A percentile compares a stretch with the other conserved stretches of the same genome.
Evolutionary conservation across 1,140 invertebrate genomes (phyloP).

Genomic region (Conus ventricosus): DNA sequence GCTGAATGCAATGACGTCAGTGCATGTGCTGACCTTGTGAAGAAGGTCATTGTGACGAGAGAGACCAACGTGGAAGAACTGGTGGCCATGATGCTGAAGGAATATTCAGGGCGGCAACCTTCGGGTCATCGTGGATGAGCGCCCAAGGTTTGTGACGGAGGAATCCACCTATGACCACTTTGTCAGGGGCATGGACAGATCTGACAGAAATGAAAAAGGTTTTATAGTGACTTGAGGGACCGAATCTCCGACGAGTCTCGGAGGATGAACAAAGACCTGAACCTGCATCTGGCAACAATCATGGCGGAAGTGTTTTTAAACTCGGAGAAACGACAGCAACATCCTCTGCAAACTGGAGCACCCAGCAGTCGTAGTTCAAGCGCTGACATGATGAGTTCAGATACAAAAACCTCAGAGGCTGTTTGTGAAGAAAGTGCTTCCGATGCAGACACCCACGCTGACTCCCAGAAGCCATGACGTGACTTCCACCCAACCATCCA

Average conservation of each 20-base stretch:
- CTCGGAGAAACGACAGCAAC: no score
- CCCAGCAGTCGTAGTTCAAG: no score
- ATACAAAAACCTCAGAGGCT: no score
- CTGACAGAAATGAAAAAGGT: background rate
- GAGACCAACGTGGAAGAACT: background rate
- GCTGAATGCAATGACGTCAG: background rate
- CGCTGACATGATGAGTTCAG: no score
- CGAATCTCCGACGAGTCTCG: background rate
- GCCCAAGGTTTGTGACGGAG: background rate
- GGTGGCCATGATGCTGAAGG: background rate
- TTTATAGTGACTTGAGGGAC: background rate
- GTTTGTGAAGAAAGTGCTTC: no score
- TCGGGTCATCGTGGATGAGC: conserved; percentile 24
- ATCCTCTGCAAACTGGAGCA: no score
- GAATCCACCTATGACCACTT: background rate
- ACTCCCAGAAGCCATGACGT: no score
- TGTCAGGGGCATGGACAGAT: background rate
- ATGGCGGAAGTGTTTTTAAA: no score
- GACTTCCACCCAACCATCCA: no score
- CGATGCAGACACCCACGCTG: no score
- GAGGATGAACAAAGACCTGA: background rate
- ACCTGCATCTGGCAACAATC: no score
- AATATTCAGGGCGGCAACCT: background rate
- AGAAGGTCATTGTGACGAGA: background rate
- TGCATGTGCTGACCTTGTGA: background rate